These are phyloP conservation scores for Dexiosoma caninum DNA, from an alignment of 2,888 invertebrate genomes.

Conservation along the genomic window DNA sequence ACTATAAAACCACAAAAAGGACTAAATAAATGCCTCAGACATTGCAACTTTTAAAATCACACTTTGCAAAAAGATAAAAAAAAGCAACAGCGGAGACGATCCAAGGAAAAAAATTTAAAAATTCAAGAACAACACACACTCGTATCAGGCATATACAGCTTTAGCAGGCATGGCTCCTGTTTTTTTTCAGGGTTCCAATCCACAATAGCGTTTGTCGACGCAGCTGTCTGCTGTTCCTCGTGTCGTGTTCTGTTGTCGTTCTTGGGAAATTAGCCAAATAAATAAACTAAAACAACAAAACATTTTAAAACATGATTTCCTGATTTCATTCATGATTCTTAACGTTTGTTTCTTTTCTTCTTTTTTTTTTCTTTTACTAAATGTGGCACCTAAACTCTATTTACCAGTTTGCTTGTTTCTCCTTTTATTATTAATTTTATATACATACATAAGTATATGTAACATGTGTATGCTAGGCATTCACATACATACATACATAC, in stretches of 20 bases:
- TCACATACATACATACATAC: too few species aligned
- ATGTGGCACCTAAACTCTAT: not conserved
- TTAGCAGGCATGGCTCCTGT: conserved; percentile 58
- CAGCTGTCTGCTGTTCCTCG: conserved; percentile 32
- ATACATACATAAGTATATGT: too few species aligned
- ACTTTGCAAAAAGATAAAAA: conserved; percentile 45
- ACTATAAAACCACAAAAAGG: conserved; percentile 57
- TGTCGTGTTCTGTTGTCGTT: conserved; percentile 54
- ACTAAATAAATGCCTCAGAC: conserved; percentile 47
- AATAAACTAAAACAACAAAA: not conserved
- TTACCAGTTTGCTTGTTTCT: conserved; percentile 14
- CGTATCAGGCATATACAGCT: conserved; percentile 28
- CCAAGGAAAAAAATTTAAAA: not conserved
- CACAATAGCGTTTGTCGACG: conserved; percentile 11
- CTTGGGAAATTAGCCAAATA: conserved; percentile 61
- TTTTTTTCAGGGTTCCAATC: conserved; percentile 5
- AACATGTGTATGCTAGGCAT: too few species aligned
- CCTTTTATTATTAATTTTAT: conserved; percentile 3
- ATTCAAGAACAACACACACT: conserved; percentile 31
- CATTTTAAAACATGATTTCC: conserved; percentile 59
- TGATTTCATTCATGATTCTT: conserved; percentile 65
- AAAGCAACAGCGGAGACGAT: not conserved
- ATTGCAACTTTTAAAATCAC: conserved; percentile 51
- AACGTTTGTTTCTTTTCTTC: conserved; percentile 7
- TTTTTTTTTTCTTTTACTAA: not conserved